These are phyloP conservation scores for Euphonia xanthogaster DNA, from an alignment of 2,797 vertebrate genomes.

Conservation along the genomic window DNA sequence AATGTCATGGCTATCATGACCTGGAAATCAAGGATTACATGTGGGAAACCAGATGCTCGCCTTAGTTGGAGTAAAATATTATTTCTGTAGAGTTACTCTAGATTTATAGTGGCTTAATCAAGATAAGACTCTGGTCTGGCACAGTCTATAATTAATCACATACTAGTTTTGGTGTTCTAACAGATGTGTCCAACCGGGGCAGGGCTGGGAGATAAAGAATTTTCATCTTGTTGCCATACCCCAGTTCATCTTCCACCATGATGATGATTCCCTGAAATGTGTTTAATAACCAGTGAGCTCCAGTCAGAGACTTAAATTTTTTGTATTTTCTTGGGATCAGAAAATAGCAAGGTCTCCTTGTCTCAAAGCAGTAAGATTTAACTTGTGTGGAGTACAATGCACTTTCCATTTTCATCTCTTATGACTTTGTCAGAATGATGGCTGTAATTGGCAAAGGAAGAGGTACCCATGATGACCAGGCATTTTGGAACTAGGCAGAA, in stretches of 20 bases:
- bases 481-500: background rate
- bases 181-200: background rate
- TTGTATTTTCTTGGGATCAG: background rate
- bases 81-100: background rate
- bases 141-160: background rate
- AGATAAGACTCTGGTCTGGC: background rate
- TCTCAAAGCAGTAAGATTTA: background rate
- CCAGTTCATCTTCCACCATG: background rate
- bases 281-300: background rate
- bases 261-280: background rate
- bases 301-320: background rate
- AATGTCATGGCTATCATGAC: background rate
- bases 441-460: background rate
- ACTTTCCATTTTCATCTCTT: background rate
- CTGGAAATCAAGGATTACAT: background rate
- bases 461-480: background rate
- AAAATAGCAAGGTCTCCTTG: background rate
- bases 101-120: background rate
- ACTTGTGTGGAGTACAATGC: background rate
- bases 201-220: background rate
- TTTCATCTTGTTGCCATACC: background rate
- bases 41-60: background rate
- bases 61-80: background rate
- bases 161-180: background rate
- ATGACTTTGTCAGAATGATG: background rate